Percentiles rank a stretch among this genome's conserved stretches.
Conservation (phyloP, 2,113 vertebrate species). For the Istiophorus platypterus region DNA sequence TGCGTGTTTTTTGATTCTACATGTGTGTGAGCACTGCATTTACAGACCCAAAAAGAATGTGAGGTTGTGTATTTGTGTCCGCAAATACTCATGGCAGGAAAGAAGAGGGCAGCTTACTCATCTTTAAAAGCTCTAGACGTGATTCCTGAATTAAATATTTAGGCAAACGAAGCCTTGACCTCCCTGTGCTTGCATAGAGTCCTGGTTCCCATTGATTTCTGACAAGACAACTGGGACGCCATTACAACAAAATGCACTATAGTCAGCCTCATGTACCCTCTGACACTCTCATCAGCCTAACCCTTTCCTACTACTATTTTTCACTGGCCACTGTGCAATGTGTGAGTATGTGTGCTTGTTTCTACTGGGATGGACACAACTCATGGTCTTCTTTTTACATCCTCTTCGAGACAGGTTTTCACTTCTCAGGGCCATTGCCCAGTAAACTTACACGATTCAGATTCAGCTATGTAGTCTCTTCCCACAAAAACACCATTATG, state of each 20-base stretch:
- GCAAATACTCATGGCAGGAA: constrained; percentile 37
- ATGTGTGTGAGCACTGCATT: constrained; percentile 11
- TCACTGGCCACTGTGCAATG: constrained; percentile 26
- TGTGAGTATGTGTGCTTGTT: constrained; percentile 3
- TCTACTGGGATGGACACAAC: constrained; percentile 33
- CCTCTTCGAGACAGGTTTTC: constrained; percentile 15
- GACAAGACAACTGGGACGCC: constrained; percentile 94
- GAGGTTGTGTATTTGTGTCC: constrained; percentile 15
- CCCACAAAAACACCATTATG: background rate
- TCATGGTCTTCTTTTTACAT: constrained; percentile 43
- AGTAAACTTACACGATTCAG: constrained; percentile 23
- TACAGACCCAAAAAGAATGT: constrained; percentile 16
- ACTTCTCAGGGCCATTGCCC: constrained; percentile 29
- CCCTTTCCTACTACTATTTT: constrained; percentile 84
- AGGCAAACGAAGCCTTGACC: constrained; percentile 93
- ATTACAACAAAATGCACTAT: constrained; percentile 99
- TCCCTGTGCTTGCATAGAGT: constrained; percentile 89
- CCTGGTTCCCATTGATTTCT: constrained; percentile 96
- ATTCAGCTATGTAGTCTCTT: background rate
- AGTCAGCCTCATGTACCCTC: constrained; percentile 88
- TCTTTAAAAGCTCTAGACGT: constrained; percentile 94
- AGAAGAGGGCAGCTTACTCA: constrained; percentile 84
- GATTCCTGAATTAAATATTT: constrained; percentile 97
- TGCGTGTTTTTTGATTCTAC: constrained; percentile 18
- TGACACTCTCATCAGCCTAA: constrained; percentile 89